Percentiles rank a stretch among this genome's conserved stretches.
These are phyloP conservation scores for Melanocharis versteri DNA, from an alignment of 2,113 vertebrate genomes.

Conservation along the genomic window DNA sequence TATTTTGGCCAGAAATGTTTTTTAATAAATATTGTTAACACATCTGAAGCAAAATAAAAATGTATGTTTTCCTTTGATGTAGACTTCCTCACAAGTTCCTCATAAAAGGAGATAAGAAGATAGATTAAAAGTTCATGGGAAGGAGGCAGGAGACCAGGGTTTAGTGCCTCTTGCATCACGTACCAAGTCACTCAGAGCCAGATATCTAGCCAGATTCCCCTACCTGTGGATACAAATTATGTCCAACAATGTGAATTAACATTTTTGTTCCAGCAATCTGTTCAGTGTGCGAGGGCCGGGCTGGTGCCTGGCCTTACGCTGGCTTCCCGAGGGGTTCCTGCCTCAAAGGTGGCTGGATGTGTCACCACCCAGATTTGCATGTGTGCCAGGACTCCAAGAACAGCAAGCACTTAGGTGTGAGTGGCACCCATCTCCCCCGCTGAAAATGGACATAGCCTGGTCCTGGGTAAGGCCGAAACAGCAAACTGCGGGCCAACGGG, in stretches of 20 bases:
- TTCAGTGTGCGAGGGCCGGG: neutral
- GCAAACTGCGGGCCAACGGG: neutral
- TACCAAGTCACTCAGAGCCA: neutral
- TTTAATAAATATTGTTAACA: neutral
- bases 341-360: neutral
- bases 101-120: neutral
- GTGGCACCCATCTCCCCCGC: neutral
- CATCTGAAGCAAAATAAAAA: neutral
- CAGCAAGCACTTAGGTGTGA: neutral
- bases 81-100: neutral
- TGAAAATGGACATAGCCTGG: neutral
- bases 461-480: neutral
- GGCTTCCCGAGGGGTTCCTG: neutral
- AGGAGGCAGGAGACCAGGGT: neutral
- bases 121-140: neutral
- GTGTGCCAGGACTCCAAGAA: fast-evolving
- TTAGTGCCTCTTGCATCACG: neutral
- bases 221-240: neutral
- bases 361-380: neutral
- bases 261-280: neutral
- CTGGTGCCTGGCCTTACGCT: neutral
- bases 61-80: neutral
- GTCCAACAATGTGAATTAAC: too few species aligned
- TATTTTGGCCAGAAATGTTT: neutral
- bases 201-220: neutral